Base-by-base conservation (phyloP, 2,888 invertebrate genomes). In the Empis stercorea region DNA sequence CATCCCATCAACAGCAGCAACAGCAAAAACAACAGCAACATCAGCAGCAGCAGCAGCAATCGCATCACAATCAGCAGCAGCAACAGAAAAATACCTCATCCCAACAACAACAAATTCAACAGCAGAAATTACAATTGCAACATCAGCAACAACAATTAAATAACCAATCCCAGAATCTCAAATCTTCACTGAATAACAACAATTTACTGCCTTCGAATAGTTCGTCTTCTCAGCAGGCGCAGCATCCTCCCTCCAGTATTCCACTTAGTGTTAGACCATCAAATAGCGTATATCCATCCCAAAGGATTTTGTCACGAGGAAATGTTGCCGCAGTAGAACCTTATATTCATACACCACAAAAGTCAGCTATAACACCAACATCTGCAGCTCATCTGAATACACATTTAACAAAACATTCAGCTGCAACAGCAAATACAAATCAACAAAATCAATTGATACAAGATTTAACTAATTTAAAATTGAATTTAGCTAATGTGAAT, bases 291-390 rank as follows among this genome's bases (percentile, higher is more conserved):
- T 61, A 58, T 49, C 60, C 63, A 17, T 75, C 76, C 55, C 59
- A 60, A 46, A 51, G 58, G 34, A 46, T 58, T 42, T 58, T 66
- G 27, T 72, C 80, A 9, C 73, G 85, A 43, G 85, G 84, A 46
- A 87, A 89, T 68, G 81, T 89, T 51, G 88, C 88, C 15, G 88
- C 88, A 41, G 84, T 89, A 34, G 88, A 88, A 63, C 88, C 88
- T 4, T 89, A 87, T 65, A 87, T 87, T 60, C 88, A 88, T 60
- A 83, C 87, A 59, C 88, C 88, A 46, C 78, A 79, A 43, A 68
- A 70, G 53, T 61, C 66, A 52, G 74, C 77, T 34, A 75, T 74
- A 52, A 65, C 66, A 9, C 55, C 59, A 42, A 63, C 66, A 13
- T 58, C 65, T 10, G 47, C 55, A n/a, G 37, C 38, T 11, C 14